Evolutionary conservation across 2,888 invertebrate genomes (phyloP), one percentile per base, ranked within the genome.

Genomic region (Dendrolimus pini): DNA sequence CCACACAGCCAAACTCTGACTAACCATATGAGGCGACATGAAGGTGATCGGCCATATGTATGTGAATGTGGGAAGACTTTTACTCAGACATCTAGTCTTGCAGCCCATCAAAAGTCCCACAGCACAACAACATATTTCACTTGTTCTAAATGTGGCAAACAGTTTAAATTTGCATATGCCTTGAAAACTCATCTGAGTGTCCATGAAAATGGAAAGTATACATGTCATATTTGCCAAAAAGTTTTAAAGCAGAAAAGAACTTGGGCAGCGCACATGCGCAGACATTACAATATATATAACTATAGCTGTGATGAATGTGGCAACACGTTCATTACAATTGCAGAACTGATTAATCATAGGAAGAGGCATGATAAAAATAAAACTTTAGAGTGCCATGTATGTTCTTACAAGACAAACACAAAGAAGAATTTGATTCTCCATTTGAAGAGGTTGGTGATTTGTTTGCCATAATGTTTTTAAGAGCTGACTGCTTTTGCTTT

Each of bases 271-370:
- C 91, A 91, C 60, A 81, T 86, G 74, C 78, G 80, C 58, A 74
- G 91, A 52, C 91, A 91, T 70, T 82, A 83, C 56, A 89, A 90
- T 63, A 80, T 91, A 54, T 76, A 76, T 55, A 88, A 91, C 65
- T 91, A 76, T 59, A 91, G 78, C 59, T 91, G 91, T 73, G 90
- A 91, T 65, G 84, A 84, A 53, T 91, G 91, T 72, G 91, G 91
- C 10, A 78, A 78, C 54, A 86, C 83, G 55, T 91, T 91, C 79
- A 85, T 91, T 2, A 87, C 91, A 54, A 78, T 80, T 55, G 84
- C 89, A 41, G 91, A 91, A 66, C 68, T 91, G 62, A 61, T 75
- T n/a, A 89, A 85, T 63, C 91, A 91, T 59, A 83, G 77, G 62
- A 81, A 75, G 60, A 89, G 78, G 63, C 91, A 91, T 66, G 77